Base-by-base conservation (phyloP, 2,797 vertebrate species). In the Poeciliopsis infans region DNA sequence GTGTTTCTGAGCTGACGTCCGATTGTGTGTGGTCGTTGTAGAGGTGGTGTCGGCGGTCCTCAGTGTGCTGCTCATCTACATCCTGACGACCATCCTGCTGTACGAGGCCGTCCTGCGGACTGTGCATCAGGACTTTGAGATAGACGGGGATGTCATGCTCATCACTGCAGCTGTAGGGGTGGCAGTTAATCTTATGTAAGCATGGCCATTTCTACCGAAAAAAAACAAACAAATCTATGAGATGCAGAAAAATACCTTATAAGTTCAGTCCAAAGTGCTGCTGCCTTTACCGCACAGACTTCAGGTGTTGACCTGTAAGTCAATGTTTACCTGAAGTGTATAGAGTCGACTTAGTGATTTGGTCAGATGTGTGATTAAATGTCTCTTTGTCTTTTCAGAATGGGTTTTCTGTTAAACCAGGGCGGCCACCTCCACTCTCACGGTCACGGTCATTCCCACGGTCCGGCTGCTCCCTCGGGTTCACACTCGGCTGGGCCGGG, bases 141-240 rank as follows among this genome's bases (percentile, higher is more conserved):
- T 99, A 82, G 95, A 99, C 15, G 98, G 98, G n/a, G 97, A 99
- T 33, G 95, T 97, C 84, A 99, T 99, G 98, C 97, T 99, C 83
- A 99, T 99, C 89, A 99, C 98, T 0, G 98, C 98, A 64, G 98
- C 97, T 0, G 95, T 99, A 25, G 98, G 98, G 2, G 98, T 99
- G 73, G 98, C 98, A 3, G 96, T 99, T 84, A 99, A 99, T 84
- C 86, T 99, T 78, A 93, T 99, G 98, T 99, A 95, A 97, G 97
- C 88, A 23, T 45, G 23, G 45, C 0, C 12, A 45, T 13, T 64
- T 39, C 7, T 39, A 83, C 16, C 47, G 47, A 20, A 36, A 28
- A 57, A 57, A 2, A 28, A 13, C 0, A 28, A 1, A 53, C 10
- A 53, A 51, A 8, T 5, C 6, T 51, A 23, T 23, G 4, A n/a